Evolutionary conservation across 2,888 invertebrate species (phyloP).

Genomic region (Trisateles emortualis): DNA sequence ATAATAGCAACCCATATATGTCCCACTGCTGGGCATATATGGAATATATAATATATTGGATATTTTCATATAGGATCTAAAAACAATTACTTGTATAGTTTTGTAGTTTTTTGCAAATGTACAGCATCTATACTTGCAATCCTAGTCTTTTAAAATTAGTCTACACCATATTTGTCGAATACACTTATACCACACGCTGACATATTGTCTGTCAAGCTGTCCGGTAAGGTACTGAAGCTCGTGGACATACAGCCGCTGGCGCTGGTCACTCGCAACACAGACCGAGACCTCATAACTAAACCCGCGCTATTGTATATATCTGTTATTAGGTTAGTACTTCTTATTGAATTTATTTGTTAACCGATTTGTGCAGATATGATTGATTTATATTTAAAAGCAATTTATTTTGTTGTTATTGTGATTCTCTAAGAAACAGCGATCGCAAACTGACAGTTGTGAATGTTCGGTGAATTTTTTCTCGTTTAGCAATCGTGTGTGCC

Average conservation of each 20-base stretch:
- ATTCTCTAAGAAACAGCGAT: no score
- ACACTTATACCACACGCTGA: conserved; percentile 47
- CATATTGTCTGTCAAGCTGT: conserved; percentile 65
- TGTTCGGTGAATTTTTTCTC: no score
- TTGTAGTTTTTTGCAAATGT: not conserved
- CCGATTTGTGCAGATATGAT: conserved; percentile 29
- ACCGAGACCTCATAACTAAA: conserved; percentile 60
- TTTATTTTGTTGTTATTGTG: no score
- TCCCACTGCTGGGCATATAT: no score
- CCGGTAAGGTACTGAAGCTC: conserved; percentile 67
- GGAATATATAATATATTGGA: no score
- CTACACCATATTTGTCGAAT: not conserved
- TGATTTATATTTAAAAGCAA: conserved; percentile 9
- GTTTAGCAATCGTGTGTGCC: no score
- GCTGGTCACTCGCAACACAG: conserved; percentile 63
- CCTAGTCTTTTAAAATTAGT: no score
- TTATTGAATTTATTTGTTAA: conserved; percentile 57
- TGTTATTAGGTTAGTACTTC: conserved; percentile 50
- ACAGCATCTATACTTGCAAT: no score
- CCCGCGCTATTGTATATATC: conserved; percentile 51
- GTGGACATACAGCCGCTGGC: conserved; percentile 43
- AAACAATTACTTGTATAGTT: no score
- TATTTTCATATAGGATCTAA: no score
- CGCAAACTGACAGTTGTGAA: no score
- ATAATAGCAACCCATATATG: no score